Percentiles rank a stretch among this genome's conserved stretches.
Conservation (phyloP, 2,797 vertebrate species). For the Melanotaenia maccullochi region DNA sequence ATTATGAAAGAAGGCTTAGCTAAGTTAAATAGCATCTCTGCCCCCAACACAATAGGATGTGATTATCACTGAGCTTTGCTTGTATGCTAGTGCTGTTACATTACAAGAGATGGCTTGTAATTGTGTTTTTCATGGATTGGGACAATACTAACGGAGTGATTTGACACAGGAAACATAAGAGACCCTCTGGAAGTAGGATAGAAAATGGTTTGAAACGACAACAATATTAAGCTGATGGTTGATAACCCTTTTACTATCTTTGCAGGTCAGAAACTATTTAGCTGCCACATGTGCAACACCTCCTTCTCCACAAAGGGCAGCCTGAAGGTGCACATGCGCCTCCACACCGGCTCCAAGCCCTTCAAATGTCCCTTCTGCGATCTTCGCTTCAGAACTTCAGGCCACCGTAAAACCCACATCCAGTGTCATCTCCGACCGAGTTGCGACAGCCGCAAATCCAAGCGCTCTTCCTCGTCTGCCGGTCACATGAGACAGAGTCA, state of each 20-base stretch:
- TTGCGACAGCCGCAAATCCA: constrained; percentile 85
- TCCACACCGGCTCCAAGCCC: constrained; percentile 97
- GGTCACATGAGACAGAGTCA: constrained; percentile 69
- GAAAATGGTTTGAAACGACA: neutral
- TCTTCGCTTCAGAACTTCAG: constrained; percentile 95
- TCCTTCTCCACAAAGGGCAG: constrained; percentile 99
- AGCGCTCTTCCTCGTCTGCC: constrained; percentile 75
- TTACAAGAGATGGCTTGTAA: neutral
- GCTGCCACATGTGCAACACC: constrained; percentile 97
- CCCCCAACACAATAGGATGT: neutral
- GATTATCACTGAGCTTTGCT: neutral
- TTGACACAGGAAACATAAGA: neutral
- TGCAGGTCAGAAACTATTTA: constrained; percentile 97
- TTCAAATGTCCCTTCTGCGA: constrained; percentile 99
- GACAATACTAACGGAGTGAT: neutral
- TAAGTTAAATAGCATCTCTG: neutral
- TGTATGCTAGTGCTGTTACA: neutral
- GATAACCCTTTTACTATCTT: constrained; percentile 18
- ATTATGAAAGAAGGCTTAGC: neutral
- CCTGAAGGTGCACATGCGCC: constrained; percentile 98
- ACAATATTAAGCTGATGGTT: neutral
- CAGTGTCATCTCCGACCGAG: constrained; percentile 90
- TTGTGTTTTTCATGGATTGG: neutral
- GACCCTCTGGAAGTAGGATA: neutral
- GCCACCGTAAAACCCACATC: constrained; percentile 97